A percentile compares a stretch with the other conserved stretches of the same genome.
phyloP scores from a whole-genome alignment of 2,888 invertebrate species.

The Anthoptus insignis region DNA sequence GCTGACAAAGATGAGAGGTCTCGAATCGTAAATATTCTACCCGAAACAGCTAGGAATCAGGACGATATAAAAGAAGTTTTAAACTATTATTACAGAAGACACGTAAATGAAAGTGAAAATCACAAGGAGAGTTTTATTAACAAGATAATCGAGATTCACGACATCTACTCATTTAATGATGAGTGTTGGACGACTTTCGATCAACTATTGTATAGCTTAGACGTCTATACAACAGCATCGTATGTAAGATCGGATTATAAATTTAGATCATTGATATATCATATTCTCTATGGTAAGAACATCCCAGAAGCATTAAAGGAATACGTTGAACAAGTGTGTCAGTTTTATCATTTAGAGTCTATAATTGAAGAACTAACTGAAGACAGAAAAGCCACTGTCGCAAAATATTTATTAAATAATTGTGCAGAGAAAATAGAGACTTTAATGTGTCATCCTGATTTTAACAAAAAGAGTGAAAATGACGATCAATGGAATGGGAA shows the following conservation, averaged over 20 bases:
- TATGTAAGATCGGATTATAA: constrained; percentile 49
- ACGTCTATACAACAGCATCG: constrained; percentile 53
- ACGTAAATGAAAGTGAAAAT: constrained; percentile 59
- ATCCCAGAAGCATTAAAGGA: constrained; percentile 52
- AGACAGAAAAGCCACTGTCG: background rate
- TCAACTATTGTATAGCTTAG: constrained; percentile 61
- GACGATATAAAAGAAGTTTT: constrained; percentile 58
- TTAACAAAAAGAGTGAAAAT: background rate
- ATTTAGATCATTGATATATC: constrained; percentile 57
- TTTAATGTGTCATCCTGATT: constrained; percentile 9
- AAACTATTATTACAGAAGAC: constrained; percentile 64
- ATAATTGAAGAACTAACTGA: constrained; percentile 23
- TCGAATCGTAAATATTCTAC: constrained; percentile 57
- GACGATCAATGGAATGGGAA: background rate
- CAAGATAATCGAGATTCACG: constrained; percentile 52
- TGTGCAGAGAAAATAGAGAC: constrained; percentile 1
- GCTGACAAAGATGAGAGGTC: constrained; percentile 52
- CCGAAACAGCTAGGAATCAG: constrained; percentile 58
- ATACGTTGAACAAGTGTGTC: constrained; percentile 23
- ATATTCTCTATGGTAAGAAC: constrained; percentile 57
- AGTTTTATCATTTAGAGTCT: constrained; percentile 7
- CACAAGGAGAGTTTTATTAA: constrained; percentile 59
- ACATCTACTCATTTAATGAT: constrained; percentile 60
- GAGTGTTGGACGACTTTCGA: constrained; percentile 63
- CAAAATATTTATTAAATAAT: constrained; percentile 7